Percentiles rank a stretch among this genome's conserved stretches.
Evolutionary conservation across 2,888 invertebrate genomes (phyloP).

Genomic region (Eilema caniola): DNA sequence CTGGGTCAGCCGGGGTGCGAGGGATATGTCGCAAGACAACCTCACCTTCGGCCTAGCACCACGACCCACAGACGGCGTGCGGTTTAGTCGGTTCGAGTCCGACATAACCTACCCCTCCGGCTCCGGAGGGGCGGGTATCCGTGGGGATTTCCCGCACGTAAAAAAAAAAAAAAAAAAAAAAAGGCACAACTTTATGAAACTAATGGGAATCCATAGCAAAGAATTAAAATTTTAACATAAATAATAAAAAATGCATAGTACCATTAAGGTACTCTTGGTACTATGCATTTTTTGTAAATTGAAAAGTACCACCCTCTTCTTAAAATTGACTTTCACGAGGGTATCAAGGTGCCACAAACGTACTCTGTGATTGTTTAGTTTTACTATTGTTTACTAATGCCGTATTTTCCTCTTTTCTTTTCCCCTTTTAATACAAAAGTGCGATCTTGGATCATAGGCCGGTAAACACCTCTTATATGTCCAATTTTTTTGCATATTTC

Average conservation of each 20-base stretch:
- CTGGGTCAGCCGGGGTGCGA: too few relatives aligned
- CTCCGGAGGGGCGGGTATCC: too few relatives aligned
- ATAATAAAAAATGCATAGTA: too few relatives aligned
- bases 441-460: background rate
- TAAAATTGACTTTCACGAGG: background rate
- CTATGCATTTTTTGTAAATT: background rate
- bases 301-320: background rate
- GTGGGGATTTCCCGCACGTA: too few relatives aligned
- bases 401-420: background rate
- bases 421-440: background rate
- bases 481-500: background rate
- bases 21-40: too few relatives aligned
- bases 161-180: too few relatives aligned
- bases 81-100: too few relatives aligned
- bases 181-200: constrained; percentile 12
- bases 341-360: background rate
- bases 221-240: too few relatives aligned
- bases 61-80: too few relatives aligned
- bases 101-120: too few relatives aligned
- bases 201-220: background rate
- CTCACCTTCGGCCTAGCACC: too few relatives aligned
- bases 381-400: background rate
- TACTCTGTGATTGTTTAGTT: background rate
- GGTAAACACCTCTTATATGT: background rate
- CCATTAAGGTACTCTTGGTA: background rate